Percentiles rank a stretch among this genome's conserved stretches.
Conservation (phyloP, 2,888 invertebrate species). For the Dasypogon diadema region DNA sequence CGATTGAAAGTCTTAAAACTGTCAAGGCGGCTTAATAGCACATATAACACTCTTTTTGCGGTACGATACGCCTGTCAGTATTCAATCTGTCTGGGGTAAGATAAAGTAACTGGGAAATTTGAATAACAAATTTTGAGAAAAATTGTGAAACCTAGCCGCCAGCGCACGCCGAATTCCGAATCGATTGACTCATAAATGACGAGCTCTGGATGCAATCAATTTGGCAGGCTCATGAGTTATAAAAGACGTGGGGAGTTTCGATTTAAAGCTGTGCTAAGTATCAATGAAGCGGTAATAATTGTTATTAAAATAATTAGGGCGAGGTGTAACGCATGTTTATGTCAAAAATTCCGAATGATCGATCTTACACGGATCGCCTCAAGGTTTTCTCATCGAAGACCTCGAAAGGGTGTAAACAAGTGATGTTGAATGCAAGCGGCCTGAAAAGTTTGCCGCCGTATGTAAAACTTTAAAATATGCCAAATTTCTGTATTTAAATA, state of each 20-base stretch:
- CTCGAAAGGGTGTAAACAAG: constrained; percentile 39
- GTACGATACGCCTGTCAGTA: constrained; percentile 22
- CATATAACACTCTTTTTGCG: constrained; percentile 9
- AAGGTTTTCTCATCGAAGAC: constrained; percentile 14
- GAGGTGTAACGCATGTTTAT: constrained; percentile 63
- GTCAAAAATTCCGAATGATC: constrained; percentile 60
- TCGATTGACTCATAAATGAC: constrained; percentile 37
- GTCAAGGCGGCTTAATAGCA: constrained; percentile 39
- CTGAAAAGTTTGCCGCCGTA: no score
- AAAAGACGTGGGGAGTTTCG: constrained; percentile 2
- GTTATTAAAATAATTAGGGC: constrained; percentile 65
- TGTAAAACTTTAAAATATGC: no score
- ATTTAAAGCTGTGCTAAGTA: constrained; percentile 22
- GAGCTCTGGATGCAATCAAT: constrained; percentile 8
- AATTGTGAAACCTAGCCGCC: constrained; percentile 43
- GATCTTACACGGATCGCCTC: constrained; percentile 55
- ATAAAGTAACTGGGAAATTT: constrained; percentile 46
- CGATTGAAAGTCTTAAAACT: constrained; percentile 11
- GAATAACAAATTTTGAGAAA: constrained; percentile 50
- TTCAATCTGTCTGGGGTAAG: constrained; percentile 22
- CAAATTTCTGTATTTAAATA: no score
- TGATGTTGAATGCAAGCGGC: neutral
- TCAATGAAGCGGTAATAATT: constrained; percentile 61
- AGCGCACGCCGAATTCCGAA: constrained; percentile 36
- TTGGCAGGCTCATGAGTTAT: constrained; percentile 33